phyloP scores from a whole-genome alignment of 2,113 vertebrate genomes.

The Misgurnus anguillicaudatus region DNA sequence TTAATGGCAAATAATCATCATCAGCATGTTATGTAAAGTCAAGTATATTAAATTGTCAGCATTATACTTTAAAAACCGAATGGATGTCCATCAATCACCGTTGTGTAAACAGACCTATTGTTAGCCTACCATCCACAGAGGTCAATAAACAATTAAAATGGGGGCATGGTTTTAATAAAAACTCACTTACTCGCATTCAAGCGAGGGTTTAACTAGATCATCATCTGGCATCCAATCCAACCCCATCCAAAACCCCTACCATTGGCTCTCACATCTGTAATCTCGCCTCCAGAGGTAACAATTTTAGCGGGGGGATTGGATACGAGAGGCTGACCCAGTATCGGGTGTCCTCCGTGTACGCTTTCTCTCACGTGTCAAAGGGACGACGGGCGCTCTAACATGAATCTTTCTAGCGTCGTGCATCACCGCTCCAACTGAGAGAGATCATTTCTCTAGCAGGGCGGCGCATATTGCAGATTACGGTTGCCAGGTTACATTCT shows the following conservation, averaged over 20 bases:
- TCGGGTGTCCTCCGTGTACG: conserved; percentile 23
- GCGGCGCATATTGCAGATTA: conserved; percentile 38
- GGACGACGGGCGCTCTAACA: conserved; percentile 28
- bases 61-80: conserved; percentile 30
- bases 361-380: conserved; percentile 42
- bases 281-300: conserved; percentile 46
- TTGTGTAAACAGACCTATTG: neutral
- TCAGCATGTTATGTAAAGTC: conserved; percentile 1
- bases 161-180: conserved; percentile 45
- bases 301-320: conserved; percentile 48
- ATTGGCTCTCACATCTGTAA: conserved; percentile 47
- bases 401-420: conserved; percentile 34
- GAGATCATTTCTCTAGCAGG: conserved; percentile 26
- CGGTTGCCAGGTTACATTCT: conserved; percentile 39
- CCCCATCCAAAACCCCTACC: conserved; percentile 34
- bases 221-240: conserved; percentile 16
- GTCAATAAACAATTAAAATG: conserved; percentile 28
- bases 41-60: conserved; percentile 33
- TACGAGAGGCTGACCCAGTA: conserved; percentile 50
- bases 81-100: conserved; percentile 19
- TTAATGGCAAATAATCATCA: conserved; percentile 29
- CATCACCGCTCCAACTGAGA: conserved; percentile 25
- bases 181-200: conserved; percentile 8
- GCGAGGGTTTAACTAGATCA: conserved; percentile 25
- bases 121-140: neutral